A percentile compares a stretch with the other conserved stretches of the same genome.
These are phyloP conservation scores for Apostichopus japonicus DNA, from an alignment of 35 echinoderm and acorn worm species.

Conservation along the genomic window DNA sequence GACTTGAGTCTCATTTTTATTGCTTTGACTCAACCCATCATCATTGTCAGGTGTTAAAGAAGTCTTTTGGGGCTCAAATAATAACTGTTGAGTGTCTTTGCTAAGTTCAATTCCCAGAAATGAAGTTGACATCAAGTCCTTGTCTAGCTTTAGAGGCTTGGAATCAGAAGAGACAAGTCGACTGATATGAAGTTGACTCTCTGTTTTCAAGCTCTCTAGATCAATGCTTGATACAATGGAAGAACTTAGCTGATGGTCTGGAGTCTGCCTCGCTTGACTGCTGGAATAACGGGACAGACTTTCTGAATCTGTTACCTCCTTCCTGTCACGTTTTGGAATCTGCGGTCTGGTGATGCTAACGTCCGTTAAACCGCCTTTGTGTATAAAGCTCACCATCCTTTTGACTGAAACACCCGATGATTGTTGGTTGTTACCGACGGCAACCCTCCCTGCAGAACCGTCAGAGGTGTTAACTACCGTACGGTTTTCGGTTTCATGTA, in stretches of 20 bases:
- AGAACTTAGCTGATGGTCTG: not conserved
- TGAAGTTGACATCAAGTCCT: not conserved
- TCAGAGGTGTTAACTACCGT: not conserved
- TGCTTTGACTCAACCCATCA: not conserved
- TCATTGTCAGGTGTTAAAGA: not conserved
- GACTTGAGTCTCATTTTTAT: not conserved
- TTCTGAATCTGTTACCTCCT: not conserved
- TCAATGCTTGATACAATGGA: not conserved
- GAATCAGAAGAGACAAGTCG: not conserved
- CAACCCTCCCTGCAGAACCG: not conserved
- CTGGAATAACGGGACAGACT: not conserved
- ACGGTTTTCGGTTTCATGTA: not conserved
- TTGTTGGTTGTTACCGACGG: not conserved
- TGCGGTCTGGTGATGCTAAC: not conserved
- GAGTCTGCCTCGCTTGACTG: not conserved
- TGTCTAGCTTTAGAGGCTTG: not conserved
- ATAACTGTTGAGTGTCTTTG: not conserved
- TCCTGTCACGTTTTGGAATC: not conserved
- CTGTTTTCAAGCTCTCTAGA: not conserved
- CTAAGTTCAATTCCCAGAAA: not conserved
- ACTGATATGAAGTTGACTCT: not conserved
- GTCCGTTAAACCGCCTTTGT: conserved; percentile 31
- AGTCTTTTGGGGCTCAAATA: not conserved
- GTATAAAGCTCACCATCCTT: conserved; percentile 56
- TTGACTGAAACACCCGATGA: conserved; percentile 21